These are phyloP conservation scores for Caenorhabditis zanzibari DNA, from an alignment of 2,888 invertebrate genomes.

Conservation along the genomic window DNA sequence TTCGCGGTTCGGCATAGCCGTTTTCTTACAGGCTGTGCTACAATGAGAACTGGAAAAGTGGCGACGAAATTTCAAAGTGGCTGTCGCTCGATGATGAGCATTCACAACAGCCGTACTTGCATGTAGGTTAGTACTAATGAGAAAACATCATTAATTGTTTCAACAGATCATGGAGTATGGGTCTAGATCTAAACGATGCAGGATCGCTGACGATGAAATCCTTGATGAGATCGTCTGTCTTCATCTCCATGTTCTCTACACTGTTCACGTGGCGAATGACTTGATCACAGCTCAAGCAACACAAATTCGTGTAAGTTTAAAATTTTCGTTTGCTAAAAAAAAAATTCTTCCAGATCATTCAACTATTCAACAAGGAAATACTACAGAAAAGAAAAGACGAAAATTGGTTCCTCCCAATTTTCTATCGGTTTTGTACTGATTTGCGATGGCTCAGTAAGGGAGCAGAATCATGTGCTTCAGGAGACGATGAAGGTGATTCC, in stretches of 20 bases:
- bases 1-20: background rate
- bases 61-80: constrained; percentile 44
- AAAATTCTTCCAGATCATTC: constrained; percentile 73
- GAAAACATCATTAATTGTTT: background rate
- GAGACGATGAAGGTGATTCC: constrained; percentile 72
- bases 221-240: constrained; percentile 74
- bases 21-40: constrained; percentile 27
- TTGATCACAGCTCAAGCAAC: constrained; percentile 72
- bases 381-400: constrained; percentile 92
- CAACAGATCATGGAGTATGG: constrained; percentile 69
- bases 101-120: constrained; percentile 35
- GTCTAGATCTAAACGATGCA: constrained; percentile 65
- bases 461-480: constrained; percentile 73
- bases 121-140: constrained; percentile 28
- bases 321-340: background rate
- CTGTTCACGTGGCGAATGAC: constrained; percentile 69
- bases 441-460: constrained; percentile 88
- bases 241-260: constrained; percentile 76
- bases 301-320: constrained; percentile 72
- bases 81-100: constrained; percentile 51
- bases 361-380: constrained; percentile 85
- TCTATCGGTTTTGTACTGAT: constrained; percentile 93
- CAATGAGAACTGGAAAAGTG: constrained; percentile 51
- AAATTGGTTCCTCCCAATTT: constrained; percentile 96
- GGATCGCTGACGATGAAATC: constrained; percentile 69